Percentiles rank a stretch among this genome's conserved stretches.
Conservation (phyloP, 2,888 invertebrate species). For the Cryptocheilus praepositus region DNA sequence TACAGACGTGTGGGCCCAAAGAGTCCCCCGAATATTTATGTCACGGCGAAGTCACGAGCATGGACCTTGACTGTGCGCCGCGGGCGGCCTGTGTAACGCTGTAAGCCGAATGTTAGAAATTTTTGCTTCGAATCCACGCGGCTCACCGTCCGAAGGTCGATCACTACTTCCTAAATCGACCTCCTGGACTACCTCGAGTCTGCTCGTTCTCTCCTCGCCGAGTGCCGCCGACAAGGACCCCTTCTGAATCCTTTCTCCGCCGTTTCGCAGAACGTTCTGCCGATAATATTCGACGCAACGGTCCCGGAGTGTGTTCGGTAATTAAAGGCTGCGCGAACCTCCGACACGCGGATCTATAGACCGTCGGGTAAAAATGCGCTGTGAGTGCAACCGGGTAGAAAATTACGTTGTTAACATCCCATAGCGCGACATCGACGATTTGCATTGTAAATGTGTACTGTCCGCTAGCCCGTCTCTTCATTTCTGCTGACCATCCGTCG, state of each 20-base stretch:
- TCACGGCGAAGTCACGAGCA: slow-evolving; percentile 64
- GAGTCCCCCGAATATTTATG: slow-evolving; percentile 63
- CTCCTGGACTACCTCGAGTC: neutral
- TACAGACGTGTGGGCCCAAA: slow-evolving; percentile 31
- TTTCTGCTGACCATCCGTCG: no score
- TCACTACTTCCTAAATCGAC: slow-evolving; percentile 36
- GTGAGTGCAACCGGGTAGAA: no score
- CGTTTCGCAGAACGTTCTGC: neutral
- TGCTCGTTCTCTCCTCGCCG: neutral
- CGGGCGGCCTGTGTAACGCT: slow-evolving; percentile 43
- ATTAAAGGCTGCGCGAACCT: no score
- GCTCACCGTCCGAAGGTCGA: slow-evolving; percentile 34
- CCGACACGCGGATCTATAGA: no score
- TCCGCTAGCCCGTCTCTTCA: no score
- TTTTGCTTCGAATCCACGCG: slow-evolving; percentile 24
- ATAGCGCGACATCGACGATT: no score
- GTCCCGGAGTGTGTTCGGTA: no score
- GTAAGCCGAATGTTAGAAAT: slow-evolving; percentile 52
- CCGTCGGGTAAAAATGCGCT: no score
- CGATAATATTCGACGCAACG: neutral
- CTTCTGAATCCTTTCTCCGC: slow-evolving; percentile 2
- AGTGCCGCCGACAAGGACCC: slow-evolving; percentile 3
- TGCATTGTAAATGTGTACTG: no score
- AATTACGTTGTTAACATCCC: no score
- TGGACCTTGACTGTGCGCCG: slow-evolving; percentile 65